These are phyloP conservation scores for Nothobranchius furzeri DNA, from an alignment of 2,113 vertebrate species.

Conservation along the genomic window DNA sequence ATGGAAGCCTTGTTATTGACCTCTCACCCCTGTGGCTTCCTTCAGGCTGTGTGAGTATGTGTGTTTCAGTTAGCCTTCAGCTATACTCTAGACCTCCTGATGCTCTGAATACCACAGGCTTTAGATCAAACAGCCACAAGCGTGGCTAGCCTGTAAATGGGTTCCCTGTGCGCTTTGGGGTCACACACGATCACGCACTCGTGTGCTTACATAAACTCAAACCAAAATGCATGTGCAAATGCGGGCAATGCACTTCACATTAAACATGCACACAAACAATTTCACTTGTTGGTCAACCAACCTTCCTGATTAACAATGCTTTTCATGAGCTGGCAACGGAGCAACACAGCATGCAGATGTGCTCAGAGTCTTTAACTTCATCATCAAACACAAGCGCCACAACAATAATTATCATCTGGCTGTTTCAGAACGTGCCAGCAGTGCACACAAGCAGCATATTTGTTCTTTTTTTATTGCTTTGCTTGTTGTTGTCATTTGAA, in stretches of 20 bases:
- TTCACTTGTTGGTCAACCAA: slow-evolving; percentile 30
- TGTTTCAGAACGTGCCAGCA: slow-evolving; percentile 44
- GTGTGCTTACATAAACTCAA: slow-evolving; percentile 26
- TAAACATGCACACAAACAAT: slow-evolving; percentile 11
- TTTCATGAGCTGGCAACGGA: slow-evolving; percentile 40
- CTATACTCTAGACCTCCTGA: slow-evolving; percentile 59
- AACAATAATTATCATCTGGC: slow-evolving; percentile 32
- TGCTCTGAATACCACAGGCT: slow-evolving; percentile 64
- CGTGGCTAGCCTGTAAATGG: slow-evolving; percentile 60
- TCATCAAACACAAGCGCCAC: slow-evolving; percentile 47
- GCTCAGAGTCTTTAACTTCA: slow-evolving; percentile 52
- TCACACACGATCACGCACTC: slow-evolving; percentile 39
- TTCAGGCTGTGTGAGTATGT: slow-evolving; percentile 42
- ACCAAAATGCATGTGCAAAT: slow-evolving; percentile 11
- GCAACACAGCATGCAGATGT: slow-evolving; percentile 43
- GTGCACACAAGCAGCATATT: slow-evolving; percentile 46
- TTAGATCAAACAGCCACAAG: slow-evolving; percentile 64
- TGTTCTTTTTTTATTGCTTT: slow-evolving; percentile 46
- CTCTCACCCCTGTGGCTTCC: slow-evolving; percentile 60
- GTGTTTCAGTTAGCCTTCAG: slow-evolving; percentile 64
- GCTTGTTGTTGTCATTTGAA: slow-evolving; percentile 63
- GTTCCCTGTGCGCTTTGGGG: slow-evolving; percentile 40
- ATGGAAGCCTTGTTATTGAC: slow-evolving; percentile 65
- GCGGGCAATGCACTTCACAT: background rate
- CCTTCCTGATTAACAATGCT: slow-evolving; percentile 45